Base-by-base conservation (phyloP, 2,797 vertebrate genomes). In the Manis javanica region DNA sequence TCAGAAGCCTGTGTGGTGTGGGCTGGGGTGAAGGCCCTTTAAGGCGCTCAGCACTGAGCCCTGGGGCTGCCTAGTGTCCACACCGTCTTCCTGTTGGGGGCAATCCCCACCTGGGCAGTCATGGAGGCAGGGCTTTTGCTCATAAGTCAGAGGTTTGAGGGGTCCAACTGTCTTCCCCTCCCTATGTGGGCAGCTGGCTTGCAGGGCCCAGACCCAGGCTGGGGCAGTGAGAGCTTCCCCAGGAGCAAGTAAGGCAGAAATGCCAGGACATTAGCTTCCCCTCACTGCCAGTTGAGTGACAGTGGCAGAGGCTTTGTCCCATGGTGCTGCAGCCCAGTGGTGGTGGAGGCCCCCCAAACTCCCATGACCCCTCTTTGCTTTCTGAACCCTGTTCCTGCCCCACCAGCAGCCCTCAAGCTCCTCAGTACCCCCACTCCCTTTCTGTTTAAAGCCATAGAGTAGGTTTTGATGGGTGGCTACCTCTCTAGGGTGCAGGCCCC, bases 51-150 rank as follows among this genome's bases (percentile, higher is more conserved):
- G 57, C 7, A 29, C 14, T 5, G 23, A 34, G 14, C 16, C 23
- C 24, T 7, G n/a, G 26, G 11, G 15, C 42, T 34, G 10, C 15
- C 71, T 14, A 31, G 72, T 0, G 0, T 24, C 24, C 12, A 3
- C 9, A 3, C 46, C 0, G 3, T n/a, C 31, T 34, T 89, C 39
- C 51, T 46, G 11, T 0, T 5, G 1, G 21, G 12, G 55, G 53
- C 53, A 13, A 29, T 39, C 53, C 9, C 53, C 49, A 7, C 9
- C 26, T 68, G 51, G n/a, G 64, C 13, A 16, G 3, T 46, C 71
- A 1, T 11, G 34, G 71, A 71, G n/a, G 39, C 63, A 46, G 42
- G 18, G 61, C 39, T 37, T 71, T 34, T 64, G 66, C 29, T 69
- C 39, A 37, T 31, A 59, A 18, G 37, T 71, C 21, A 46, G 14